Evolutionary conservation across 2,888 invertebrate genomes (phyloP), one percentile per base, ranked within the genome.

Genomic region (Callosobruchus maculatus): DNA sequence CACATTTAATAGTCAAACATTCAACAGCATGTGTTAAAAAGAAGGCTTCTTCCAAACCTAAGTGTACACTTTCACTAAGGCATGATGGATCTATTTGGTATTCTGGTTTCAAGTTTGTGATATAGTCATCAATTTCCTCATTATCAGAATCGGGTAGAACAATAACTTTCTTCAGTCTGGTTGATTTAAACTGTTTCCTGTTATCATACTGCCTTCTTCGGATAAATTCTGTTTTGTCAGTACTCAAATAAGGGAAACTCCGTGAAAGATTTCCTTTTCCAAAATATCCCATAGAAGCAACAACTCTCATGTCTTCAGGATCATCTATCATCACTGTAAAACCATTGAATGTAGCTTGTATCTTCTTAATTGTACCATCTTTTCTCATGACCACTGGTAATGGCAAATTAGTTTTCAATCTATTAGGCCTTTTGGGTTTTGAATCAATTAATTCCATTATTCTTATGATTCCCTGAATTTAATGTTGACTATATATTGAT

Each of bases 11-110:
- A 83, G 91, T 88, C 70, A 96, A 87, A 81, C 93, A 92, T 31
- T 92, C 91, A 21, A 95, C 84, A 20, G 90, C 92, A 83, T 90
- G 91, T 67, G 90, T 86, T 22, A 96, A 87, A 79, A 95, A 95
- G 83, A 94, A 94, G 0, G 95, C 92, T 87, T 96, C 96, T 86
- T 94, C 93, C 72, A 92, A 88, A 0, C 91, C 90, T n/a, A 95
- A 86, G 82, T 92, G 89, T 4, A 94, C 86, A 22, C 89, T 90
- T 87, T 94, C 94, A 72, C 87, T 86, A 0, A 92, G 80, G 75
- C 89, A 89, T 78, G 90, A 89, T 80, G 88, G 89, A 83, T 92
- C 91, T 4, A 89, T 82, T 83, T 91, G 90, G 80, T 91, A 89
- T 81, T 88, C 88, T 13, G 92, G 90, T 80, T 89, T 89, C 74